Conservation (phyloP, 2,797 vertebrate species). For the Pogonophryne albipinna region DNA sequence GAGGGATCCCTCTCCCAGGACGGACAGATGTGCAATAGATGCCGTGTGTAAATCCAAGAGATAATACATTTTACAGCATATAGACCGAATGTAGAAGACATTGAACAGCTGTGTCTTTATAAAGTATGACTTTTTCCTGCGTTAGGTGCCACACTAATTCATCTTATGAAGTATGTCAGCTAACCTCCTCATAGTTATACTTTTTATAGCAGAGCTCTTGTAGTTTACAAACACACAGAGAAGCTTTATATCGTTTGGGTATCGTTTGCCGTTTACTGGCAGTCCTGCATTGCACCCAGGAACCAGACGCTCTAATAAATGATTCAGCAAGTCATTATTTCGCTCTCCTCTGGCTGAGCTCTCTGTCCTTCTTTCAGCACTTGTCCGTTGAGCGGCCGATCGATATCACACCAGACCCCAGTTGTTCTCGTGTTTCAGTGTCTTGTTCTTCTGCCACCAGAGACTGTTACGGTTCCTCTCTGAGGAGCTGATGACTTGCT, state of each 20-base stretch:
- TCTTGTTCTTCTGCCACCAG: slow-evolving; percentile 12
- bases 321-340: slow-evolving; percentile 64
- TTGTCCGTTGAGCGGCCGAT: slow-evolving; percentile 45
- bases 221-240: slow-evolving; percentile 10
- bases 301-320: slow-evolving; percentile 55
- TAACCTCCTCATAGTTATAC: not conserved
- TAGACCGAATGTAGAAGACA: too few species aligned
- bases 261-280: not conserved
- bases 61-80: too few species aligned
- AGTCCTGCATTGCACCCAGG: slow-evolving; percentile 49
- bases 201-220: slow-evolving; percentile 6
- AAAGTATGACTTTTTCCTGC: too few species aligned
- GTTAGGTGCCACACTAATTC: not conserved
- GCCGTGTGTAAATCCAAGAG: too few species aligned
- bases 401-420: slow-evolving; percentile 21
- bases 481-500: not conserved
- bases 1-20: too few species aligned
- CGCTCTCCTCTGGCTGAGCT: slow-evolving; percentile 42
- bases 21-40: too few species aligned
- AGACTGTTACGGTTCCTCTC: not conserved
- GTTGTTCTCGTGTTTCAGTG: slow-evolving; percentile 16
- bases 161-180: not conserved
- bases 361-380: slow-evolving; percentile 46
- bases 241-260: slow-evolving; percentile 13
- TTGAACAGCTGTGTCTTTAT: too few species aligned